Percentiles rank a stretch among this genome's conserved stretches.
Evolutionary conservation across 2,888 invertebrate genomes (phyloP).

Genomic region (Amphipyra berbera): DNA sequence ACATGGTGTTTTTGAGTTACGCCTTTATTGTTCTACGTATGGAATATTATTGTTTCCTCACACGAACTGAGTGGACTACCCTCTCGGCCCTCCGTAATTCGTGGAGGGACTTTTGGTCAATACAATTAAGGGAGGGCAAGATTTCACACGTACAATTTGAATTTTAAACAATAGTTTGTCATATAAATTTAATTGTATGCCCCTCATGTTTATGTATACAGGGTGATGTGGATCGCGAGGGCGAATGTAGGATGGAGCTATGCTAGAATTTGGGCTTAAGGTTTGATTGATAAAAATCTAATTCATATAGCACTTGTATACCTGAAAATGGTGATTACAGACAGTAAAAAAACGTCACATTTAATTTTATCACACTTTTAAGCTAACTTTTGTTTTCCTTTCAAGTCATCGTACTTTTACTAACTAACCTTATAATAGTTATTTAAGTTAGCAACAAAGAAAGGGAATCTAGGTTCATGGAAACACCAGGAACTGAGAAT

Average conservation of each 20-base stretch:
- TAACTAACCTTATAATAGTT: too few species aligned
- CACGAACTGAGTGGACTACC: constrained; percentile 71
- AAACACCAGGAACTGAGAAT: too few species aligned
- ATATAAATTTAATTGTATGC: constrained; percentile 88
- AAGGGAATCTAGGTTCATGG: too few species aligned
- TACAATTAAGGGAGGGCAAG: constrained; percentile 87
- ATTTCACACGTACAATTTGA: constrained; percentile 89
- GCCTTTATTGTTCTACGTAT: constrained; percentile 28
- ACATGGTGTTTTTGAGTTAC: constrained; percentile 21
- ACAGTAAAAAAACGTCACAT: too few species aligned
- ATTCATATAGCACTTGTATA: too few species aligned
- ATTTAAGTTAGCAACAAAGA: too few species aligned
- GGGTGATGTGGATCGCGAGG: constrained; percentile 64
- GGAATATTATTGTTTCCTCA: constrained; percentile 58
- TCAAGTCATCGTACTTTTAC: too few species aligned
- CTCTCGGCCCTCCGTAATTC: constrained; percentile 65
- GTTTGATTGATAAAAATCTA: constrained; percentile 13
- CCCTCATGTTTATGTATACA: constrained; percentile 68
- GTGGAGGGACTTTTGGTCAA: constrained; percentile 81
- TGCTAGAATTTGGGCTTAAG: neutral
- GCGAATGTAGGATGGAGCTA: constrained; percentile 10
- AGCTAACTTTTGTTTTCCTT: too few species aligned
- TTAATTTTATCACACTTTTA: too few species aligned
- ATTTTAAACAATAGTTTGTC: constrained; percentile 90
- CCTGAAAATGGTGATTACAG: too few species aligned